Evolutionary conservation across 2,888 invertebrate species (phyloP).

Genomic region (Drosophila vallismaia): DNA sequence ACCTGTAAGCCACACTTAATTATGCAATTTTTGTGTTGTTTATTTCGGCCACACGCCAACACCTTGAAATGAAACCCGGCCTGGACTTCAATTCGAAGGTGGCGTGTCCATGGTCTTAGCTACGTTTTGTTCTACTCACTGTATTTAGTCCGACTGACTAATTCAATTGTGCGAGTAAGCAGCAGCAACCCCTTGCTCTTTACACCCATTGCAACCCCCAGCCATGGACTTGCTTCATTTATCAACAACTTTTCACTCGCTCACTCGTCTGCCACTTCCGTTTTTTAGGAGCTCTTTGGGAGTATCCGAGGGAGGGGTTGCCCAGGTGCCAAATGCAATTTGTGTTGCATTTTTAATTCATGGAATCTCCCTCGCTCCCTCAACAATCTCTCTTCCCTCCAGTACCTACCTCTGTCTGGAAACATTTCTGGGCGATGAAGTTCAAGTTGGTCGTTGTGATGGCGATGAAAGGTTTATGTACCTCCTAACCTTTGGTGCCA

Average conservation of each 20-base stretch:
- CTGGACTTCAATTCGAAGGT: constrained; percentile 56
- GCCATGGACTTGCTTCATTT: constrained; percentile 53
- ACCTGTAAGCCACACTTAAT: constrained; percentile 68
- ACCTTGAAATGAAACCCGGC: constrained; percentile 31
- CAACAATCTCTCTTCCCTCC: neutral
- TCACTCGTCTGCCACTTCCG: constrained; percentile 62
- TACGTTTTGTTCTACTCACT: constrained; percentile 60
- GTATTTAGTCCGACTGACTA: constrained; percentile 65
- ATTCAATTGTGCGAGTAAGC: constrained; percentile 65
- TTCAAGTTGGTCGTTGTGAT: constrained; percentile 58
- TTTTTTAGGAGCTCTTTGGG: constrained; percentile 12
- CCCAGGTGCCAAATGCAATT: constrained; percentile 78
- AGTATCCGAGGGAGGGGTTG: constrained; percentile 5
- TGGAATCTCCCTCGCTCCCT: constrained; percentile 33
- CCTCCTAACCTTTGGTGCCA: constrained; percentile 15
- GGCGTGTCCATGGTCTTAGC: constrained; percentile 33
- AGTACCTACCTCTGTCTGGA: constrained; percentile 7
- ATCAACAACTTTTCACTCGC: constrained; percentile 71
- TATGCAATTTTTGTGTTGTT: constrained; percentile 48
- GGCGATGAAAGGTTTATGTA: constrained; percentile 56
- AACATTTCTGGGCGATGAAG: constrained; percentile 51
- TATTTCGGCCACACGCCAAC: constrained; percentile 53
- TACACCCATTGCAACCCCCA: neutral
- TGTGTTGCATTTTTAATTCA: constrained; percentile 79
- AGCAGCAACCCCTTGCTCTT: constrained; percentile 12